Base-by-base conservation (phyloP, 2,797 vertebrate genomes). In the Chaunax sp. region DNA sequence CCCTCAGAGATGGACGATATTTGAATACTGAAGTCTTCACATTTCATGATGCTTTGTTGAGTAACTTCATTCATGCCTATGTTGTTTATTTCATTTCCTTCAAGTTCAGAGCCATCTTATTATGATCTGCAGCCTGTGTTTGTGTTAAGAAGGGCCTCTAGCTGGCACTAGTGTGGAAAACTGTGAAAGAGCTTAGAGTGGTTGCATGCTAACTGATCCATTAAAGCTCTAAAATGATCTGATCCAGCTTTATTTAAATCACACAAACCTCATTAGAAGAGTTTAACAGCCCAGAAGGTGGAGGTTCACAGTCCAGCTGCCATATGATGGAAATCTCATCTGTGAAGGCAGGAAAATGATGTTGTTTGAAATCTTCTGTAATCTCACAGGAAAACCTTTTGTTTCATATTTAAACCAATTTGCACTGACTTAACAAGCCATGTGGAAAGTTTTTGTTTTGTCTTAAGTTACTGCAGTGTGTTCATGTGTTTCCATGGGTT, bases 201-300 rank as follows among this genome's bases (percentile, higher is more conserved):
- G 81, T 92, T 72, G 91, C 90, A 92, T 93, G 91, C 87, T 80
- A 90, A 91, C 84, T 89, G 84, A 93, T 90, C 91, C 85, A 45
- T 73, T 90, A 86, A 92, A 93, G 65, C 89, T 67, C 75, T 46
- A 64, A 85, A 90, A 85, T 81, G 74, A 92, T 90, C 87, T 44
- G 20, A 75, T 82, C 80, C 82, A 62, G 86, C 78, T 91, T 91
- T 89, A 30, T 60, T 75, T 88, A 88, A 92, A 92, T 90, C 59
- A 90, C 77, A 89, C 87, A 87, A 92, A 86, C 75, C 87, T 70
- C 72, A 86, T 91, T 88, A 90, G 77, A 82, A 41, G 49, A 87
- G 82, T 90, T 92, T 89, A 92, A 87, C 63, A 38, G 71, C 68
- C 80, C 56, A 55, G 78, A 85, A 86, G 81, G 75, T 77, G 67